Base-by-base conservation (phyloP, 2,113 vertebrate species). In the Albula glossodonta region DNA sequence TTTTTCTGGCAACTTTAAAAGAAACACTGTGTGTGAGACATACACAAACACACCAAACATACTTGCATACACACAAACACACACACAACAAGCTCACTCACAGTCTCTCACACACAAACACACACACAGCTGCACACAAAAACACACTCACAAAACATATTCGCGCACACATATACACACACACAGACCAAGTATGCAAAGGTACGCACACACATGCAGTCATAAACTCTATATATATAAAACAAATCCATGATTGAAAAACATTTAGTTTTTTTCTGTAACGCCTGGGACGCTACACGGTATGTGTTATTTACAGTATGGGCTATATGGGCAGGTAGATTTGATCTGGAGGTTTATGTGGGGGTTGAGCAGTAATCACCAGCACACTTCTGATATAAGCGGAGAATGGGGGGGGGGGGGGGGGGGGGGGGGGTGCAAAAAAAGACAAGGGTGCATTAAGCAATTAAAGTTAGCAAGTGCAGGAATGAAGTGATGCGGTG, bases 401-500 rank as follows among this genome's bases (percentile, higher is more conserved):
- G 25, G 74, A 49, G 74, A 53, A 3, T 19, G 5, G 52, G 50
- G 25, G 70, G 25, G 11, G 91, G n/a, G n/a, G n/a, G n/a, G n/a
- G n/a, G n/a, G n/a, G n/a, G n/a, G n/a, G n/a, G n/a, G n/a, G n/a
- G n/a, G n/a, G n/a, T n/a, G n/a, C n/a, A n/a, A n/a, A n/a, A n/a
- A n/a, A n/a, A n/a, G n/a, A n/a, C n/a, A n/a, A 94, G 95, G 94
- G 95, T 96, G 94, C 96, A 95, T 96, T 96, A 94, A 96, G 96
- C 97, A 97, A 97, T 97, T 97, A 97, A 97, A 96, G 94, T 93
- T 95, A 78, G 87, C 91, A 92, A 94, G 95, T 93, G 92, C 88
- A 89, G 91, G 93, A 95, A 96, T 95, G 92, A 95, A 93, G 92
- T 93, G 92, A 94, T 88, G 93, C 87, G 91, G 92, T 93, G 91